Conservation (phyloP, 2,113 vertebrate species). For the Cinclus mexicanus region DNA sequence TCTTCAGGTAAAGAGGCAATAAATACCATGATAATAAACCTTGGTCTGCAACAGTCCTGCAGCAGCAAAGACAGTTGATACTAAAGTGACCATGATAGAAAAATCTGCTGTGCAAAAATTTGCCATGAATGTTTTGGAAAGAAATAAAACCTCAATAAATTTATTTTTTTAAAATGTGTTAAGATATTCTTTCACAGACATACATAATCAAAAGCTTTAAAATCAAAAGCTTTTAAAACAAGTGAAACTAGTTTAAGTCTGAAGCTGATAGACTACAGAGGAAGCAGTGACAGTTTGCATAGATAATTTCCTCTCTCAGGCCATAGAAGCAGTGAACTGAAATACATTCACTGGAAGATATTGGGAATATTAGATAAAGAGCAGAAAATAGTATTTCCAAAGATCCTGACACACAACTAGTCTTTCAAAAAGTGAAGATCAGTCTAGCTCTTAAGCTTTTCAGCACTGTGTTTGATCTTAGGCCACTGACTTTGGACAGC, state of each 20-base stretch:
- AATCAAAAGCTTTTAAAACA: not conserved
- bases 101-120: not conserved
- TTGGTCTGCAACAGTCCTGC: not conserved
- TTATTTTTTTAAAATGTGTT: not conserved
- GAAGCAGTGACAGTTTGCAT: not conserved
- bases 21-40: not conserved
- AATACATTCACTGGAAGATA: not conserved
- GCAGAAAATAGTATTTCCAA: not conserved
- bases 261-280: not conserved
- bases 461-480: conserved; percentile 28
- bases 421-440: not conserved
- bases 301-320: not conserved
- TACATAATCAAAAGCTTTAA: not conserved
- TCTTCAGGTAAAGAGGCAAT: not conserved
- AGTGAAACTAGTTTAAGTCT: not conserved
- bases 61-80: not conserved
- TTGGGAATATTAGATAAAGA: not conserved
- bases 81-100: not conserved
- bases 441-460: not conserved
- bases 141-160: not conserved
- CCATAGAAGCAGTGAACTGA: not conserved
- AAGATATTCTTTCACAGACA: not conserved
- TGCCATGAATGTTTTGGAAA: not conserved
- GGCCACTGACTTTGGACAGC: conserved; percentile 11
- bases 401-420: not conserved